Conservation (phyloP, 2,888 invertebrate species). For the Drosophila borealis region DNA sequence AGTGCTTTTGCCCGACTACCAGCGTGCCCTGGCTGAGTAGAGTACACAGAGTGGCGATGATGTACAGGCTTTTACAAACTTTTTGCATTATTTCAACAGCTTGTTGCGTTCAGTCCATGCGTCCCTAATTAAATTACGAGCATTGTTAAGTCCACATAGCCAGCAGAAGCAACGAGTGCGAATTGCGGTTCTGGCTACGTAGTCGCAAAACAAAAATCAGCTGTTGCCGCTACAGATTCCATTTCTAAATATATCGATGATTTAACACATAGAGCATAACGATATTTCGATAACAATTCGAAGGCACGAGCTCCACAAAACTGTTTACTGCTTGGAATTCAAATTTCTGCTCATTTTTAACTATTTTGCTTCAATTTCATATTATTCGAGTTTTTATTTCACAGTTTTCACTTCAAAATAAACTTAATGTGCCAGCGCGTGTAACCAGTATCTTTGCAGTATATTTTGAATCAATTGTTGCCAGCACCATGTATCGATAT, state of each 20-base stretch:
- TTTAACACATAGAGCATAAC: background rate
- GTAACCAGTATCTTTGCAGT: background rate
- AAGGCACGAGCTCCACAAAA: background rate
- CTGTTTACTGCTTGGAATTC: no score
- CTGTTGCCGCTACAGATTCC: slow-evolving; percentile 35
- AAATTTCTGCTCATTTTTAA: no score
- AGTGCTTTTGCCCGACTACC: slow-evolving; percentile 56
- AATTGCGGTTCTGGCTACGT: slow-evolving; percentile 55
- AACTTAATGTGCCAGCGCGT: no score
- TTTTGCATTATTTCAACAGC: slow-evolving; percentile 50
- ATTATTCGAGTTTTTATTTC: no score
- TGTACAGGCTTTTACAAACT: slow-evolving; percentile 18
- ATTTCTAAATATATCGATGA: background rate
- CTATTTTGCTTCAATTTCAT: no score
- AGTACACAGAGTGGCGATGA: slow-evolving; percentile 36
- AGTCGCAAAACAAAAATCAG: slow-evolving; percentile 61
- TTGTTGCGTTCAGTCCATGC: slow-evolving; percentile 33
- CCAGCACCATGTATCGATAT: slow-evolving; percentile 22
- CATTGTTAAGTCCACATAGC: slow-evolving; percentile 38
- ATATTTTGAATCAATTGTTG: background rate
- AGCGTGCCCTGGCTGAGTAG: slow-evolving; percentile 33
- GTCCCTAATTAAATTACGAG: slow-evolving; percentile 55
- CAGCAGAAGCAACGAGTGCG: slow-evolving; percentile 24
- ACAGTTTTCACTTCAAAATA: no score
- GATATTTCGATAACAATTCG: background rate